Conservation (phyloP, 2,888 invertebrate genomes). For the Melieria picta region DNA sequence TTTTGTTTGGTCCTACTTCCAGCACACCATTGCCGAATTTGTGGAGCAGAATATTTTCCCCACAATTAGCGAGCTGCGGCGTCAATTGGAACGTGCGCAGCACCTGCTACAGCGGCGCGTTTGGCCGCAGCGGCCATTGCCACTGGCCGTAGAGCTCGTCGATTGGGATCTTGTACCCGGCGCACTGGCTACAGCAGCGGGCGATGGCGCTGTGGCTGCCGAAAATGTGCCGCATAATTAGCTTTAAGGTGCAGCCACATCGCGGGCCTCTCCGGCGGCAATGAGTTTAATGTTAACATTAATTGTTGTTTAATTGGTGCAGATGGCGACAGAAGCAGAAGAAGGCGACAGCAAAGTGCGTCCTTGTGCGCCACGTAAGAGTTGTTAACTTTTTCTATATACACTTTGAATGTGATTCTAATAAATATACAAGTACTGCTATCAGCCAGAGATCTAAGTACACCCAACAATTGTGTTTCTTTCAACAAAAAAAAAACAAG, state of each 20-base stretch:
- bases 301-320: no score
- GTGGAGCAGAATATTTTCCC: conserved; percentile 75
- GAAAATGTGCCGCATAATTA: conserved; percentile 3
- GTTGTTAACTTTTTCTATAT: no score
- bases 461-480: no score
- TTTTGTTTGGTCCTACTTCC: conserved; percentile 13
- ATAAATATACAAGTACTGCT: no score
- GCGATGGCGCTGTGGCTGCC: background rate
- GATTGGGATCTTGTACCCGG: conserved; percentile 50
- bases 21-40: conserved; percentile 71
- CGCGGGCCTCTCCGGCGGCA: background rate
- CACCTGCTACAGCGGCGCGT: conserved; percentile 68
- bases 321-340: no score
- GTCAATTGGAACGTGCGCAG: conserved; percentile 69
- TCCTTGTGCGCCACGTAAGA: no score
- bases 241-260: background rate
- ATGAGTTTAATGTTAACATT: conserved; percentile 1
- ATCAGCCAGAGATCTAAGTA: no score
- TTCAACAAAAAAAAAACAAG: no score
- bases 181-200: conserved; percentile 15
- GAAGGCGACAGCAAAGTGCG: no score
- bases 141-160: conserved; percentile 55
- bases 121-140: conserved; percentile 73
- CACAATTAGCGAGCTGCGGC: conserved; percentile 66
- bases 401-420: no score